Evolutionary conservation across 2,113 vertebrate species (phyloP), one percentile per base, ranked within the genome.

Genomic region (Galbula dea): DNA sequence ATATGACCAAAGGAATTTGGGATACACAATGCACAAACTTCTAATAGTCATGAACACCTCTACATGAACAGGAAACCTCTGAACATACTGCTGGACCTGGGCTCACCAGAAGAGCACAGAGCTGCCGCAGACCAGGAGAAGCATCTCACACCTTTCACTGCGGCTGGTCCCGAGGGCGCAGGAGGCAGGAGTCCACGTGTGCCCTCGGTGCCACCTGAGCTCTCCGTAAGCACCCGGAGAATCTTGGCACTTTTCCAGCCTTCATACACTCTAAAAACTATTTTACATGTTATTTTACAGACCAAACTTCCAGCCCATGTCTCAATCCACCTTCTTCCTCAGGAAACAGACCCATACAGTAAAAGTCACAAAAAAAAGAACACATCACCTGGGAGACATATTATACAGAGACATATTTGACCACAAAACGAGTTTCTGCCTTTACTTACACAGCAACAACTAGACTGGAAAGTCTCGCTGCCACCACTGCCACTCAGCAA

Each of bases 351-450:
- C 41, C 94, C 91, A 5, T 62, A 96, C 88, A 94, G 95, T 81
- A 86, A 96, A 97, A 97, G 96, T 92, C 97, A 97, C 96, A 76
- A 71, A 65, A 83, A 57, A 63, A 72, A 55, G 41, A 63, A 27
- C 88, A 74, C 94, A 96, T 96, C 95, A 97, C 95, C 96, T 96
- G 92, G 90, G 93, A 97, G 97, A 97, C 95, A 67, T 73, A 95
- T 95, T 96, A 91, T 95, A 98, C 97, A 79, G 96, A 91, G 95
- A 97, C 96, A 77, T 81, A 89, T 95, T 95, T 81, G 92, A 97
- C 95, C 95, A 96, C 96, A 41, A 8, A 63, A 97, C 82, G 18
- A 94, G 58, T 88, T 97, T 94, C 68, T 91, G 97, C 97, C 96
- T 96, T 95, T 92, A 84, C 96, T 94, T 69, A 67, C 58, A 20